phyloP scores from a whole-genome alignment of 2,888 invertebrate species.

The Synanthedon andrenaeformis region DNA sequence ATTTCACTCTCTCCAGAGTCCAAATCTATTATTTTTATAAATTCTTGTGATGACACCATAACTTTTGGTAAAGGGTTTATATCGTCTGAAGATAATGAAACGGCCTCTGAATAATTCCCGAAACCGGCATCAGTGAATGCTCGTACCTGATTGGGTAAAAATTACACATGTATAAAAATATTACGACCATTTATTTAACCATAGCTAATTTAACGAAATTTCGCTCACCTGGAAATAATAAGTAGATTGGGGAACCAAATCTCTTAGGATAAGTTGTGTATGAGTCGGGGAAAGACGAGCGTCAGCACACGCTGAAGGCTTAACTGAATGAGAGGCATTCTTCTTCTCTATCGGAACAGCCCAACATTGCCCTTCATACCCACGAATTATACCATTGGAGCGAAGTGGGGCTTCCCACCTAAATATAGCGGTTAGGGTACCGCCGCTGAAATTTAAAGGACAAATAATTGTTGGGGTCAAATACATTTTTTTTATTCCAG shows the following conservation, averaged over 20 bases:
- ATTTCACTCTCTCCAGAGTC: conserved; percentile 75
- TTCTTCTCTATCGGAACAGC: conserved; percentile 24
- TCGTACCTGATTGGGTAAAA: conserved; percentile 71
- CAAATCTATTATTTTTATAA: conserved; percentile 80
- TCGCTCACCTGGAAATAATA: conserved; percentile 75
- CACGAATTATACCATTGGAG: conserved; percentile 79
- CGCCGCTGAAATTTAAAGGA: conserved; percentile 24
- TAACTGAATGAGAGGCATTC: conserved; percentile 18
- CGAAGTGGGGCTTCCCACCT: conserved; percentile 85
- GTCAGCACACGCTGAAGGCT: conserved; percentile 66
- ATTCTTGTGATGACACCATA: conserved; percentile 78
- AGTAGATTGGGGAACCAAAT: conserved; percentile 70
- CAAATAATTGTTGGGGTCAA: conserved; percentile 6
- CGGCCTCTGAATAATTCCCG: conserved; percentile 76
- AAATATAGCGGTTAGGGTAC: conserved; percentile 72
- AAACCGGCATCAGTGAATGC: conserved; percentile 84
- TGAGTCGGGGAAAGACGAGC: conserved; percentile 57
- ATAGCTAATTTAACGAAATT: neutral
- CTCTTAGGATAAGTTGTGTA: conserved; percentile 69
- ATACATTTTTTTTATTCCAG: no score
- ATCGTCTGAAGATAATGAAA: conserved; percentile 72
- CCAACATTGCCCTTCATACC: conserved; percentile 82
- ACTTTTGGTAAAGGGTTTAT: conserved; percentile 85
- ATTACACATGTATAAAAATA: neutral
- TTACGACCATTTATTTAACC: neutral